phyloP scores from a whole-genome alignment of 2,888 invertebrate species.

The Nomada fabriciana region DNA sequence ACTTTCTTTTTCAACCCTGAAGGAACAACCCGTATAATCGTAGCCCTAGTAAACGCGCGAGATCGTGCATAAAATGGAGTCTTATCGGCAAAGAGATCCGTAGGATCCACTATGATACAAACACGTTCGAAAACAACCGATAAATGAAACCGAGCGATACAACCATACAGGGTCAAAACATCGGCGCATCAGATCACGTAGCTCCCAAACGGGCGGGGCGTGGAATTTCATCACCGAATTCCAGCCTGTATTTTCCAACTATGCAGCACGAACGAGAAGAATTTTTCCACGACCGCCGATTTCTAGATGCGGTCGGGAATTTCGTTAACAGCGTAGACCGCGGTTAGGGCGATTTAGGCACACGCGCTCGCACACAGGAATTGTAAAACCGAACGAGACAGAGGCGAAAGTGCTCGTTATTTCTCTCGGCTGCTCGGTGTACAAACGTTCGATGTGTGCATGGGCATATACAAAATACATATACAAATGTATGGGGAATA shows the following conservation, averaged over 20 bases:
- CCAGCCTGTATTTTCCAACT: conserved; percentile 67
- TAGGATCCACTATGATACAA: conserved; percentile 2
- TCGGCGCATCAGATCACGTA: conserved; percentile 55
- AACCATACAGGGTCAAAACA: conserved; percentile 21
- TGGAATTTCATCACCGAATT: conserved; percentile 71
- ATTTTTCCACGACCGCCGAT: conserved; percentile 70
- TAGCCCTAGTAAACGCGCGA: neutral
- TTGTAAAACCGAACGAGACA: conserved; percentile 57
- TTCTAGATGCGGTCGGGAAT: conserved; percentile 65
- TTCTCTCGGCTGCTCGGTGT: conserved; percentile 24
- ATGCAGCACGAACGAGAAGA: conserved; percentile 62
- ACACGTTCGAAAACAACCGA: neutral
- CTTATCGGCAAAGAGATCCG: neutral
- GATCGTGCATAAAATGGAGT: conserved; percentile 27
- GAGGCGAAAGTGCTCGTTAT: conserved; percentile 23
- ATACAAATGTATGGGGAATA: conserved; percentile 9
- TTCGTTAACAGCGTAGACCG: conserved; percentile 62
- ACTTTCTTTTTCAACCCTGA: too few relatives aligned
- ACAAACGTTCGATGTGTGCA: neutral
- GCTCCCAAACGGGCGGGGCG: conserved; percentile 31
- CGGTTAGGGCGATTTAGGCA: conserved; percentile 58
- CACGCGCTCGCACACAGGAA: conserved; percentile 28
- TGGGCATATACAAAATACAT: neutral
- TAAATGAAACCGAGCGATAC: neutral
- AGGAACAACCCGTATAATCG: neutral